Evolutionary conservation across 2,797 vertebrate genomes (phyloP).

Genomic region (Psittacula echo): DNA sequence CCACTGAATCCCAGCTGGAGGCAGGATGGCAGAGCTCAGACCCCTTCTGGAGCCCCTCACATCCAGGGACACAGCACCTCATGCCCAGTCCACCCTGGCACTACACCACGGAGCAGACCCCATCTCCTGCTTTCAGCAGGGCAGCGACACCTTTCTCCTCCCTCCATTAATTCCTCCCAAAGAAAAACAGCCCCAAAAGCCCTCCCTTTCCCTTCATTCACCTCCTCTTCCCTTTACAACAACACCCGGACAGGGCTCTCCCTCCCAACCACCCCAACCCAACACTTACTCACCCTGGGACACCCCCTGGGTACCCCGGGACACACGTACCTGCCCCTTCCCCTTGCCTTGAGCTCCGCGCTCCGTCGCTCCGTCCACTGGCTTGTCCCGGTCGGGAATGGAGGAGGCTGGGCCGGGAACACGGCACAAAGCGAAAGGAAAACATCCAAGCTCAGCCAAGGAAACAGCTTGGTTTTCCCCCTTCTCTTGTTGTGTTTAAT

Average conservation of each 20-base stretch:
- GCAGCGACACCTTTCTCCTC: too few relatives aligned
- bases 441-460: slow-evolving; percentile 14
- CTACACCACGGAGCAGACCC: neutral
- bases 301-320: too few relatives aligned
- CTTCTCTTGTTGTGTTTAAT: neutral
- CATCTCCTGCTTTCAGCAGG: neutral
- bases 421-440: slow-evolving; percentile 47
- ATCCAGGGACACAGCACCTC: neutral
- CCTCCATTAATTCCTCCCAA: neutral
- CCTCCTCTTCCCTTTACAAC: neutral
- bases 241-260: neutral
- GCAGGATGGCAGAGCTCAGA: neutral
- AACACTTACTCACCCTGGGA: neutral
- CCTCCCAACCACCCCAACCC: neutral
- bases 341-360: neutral
- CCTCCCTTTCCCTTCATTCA: neutral
- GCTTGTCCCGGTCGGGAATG: neutral
- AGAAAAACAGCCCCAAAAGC: neutral
- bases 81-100: neutral
- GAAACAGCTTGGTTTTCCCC: neutral
- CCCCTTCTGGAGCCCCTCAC: neutral
- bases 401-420: slow-evolving; percentile 4
- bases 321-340: slow-evolving; percentile 21
- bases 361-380: neutral
- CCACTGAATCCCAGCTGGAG: rapidly evolving